Base-by-base conservation (phyloP, 2,888 invertebrate genomes). In the Eilema depressum region DNA sequence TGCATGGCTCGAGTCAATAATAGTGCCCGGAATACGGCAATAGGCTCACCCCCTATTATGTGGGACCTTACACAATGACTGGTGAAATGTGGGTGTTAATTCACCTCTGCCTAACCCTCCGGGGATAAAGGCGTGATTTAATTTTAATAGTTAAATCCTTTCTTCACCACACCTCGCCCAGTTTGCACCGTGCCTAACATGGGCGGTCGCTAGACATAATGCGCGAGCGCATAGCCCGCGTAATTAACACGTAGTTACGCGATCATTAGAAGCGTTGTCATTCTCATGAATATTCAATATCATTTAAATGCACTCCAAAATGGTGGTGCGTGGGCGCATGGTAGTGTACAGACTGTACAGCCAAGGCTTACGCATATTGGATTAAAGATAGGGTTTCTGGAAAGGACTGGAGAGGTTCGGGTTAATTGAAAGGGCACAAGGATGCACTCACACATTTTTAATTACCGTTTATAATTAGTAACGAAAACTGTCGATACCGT, bases 161-260 rank as follows among this genome's bases (percentile, higher is more conserved):
- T 41, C 17, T 41, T 3, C 3, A 17, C 11, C 41, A 3, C 41
- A 14, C 41, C 41, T 17, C 17, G 41, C 3, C 1, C 0, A 17
- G 41, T 41, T 41, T 20, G 20, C 47, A 20, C 5, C 20, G 1
- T 5, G 3, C 70, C 66, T 2, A 70, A 72, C 73, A 81, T 60
- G 78, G 78, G 25, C 41, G 57, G 63, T 14, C 59, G 23, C 20
- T 63, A 33, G 23, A 47, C n/a, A 17, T n/a, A 28, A 68, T 69
- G 53, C 23, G 53, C 66, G 65, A 26, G 41, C 62, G 63, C 72
- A 66, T 66, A 71, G 77, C 72, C 71, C 53, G 64, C 61, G 75
- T 83, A 84, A 87, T 86, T 85, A 85, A 83, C 83, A 81, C 80
- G 83, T 86, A 76, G 70, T 71, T 62, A 69, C 62, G 68, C 33